These are phyloP conservation scores for Molossus molossus DNA, from an alignment of 2,797 vertebrate genomes.

Conservation along the genomic window DNA sequence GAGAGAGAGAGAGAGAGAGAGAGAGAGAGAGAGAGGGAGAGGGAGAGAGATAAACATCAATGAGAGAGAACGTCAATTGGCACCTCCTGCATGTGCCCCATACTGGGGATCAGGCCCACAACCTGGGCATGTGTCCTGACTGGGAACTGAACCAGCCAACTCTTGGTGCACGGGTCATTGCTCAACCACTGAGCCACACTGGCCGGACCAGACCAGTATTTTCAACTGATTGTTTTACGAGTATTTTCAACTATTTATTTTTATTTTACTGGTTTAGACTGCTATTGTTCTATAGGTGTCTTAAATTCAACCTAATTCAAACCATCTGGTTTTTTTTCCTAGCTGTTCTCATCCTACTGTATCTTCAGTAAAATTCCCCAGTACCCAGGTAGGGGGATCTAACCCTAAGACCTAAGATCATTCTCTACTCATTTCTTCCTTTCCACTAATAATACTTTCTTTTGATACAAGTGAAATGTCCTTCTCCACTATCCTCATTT, in stretches of 20 bases:
- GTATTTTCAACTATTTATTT: too few relatives aligned
- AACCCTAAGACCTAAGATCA: background rate
- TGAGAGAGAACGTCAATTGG: too few relatives aligned
- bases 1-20: too few relatives aligned
- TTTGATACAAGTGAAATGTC: background rate
- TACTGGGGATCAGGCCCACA: too few relatives aligned
- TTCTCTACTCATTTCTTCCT: background rate
- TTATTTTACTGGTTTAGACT: too few relatives aligned
- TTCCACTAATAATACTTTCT: background rate
- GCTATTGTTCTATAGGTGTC: background rate
- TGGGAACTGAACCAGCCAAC: too few relatives aligned
- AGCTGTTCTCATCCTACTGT: slow-evolving; percentile 14
- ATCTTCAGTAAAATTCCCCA: background rate
- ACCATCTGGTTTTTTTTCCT: background rate
- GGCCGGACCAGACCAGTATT: background rate
- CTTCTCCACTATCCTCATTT: background rate
- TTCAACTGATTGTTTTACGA: background rate
- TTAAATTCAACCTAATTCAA: background rate
- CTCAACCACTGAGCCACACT: too few relatives aligned
- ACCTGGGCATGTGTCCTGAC: too few relatives aligned
- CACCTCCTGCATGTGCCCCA: too few relatives aligned
- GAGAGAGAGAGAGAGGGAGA: too few relatives aligned
- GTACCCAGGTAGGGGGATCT: background rate
- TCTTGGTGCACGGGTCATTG: too few relatives aligned
- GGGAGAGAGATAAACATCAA: too few relatives aligned